Base-by-base conservation (phyloP, 2,797 vertebrate species). In the Lagocephalus sceleratus region DNA sequence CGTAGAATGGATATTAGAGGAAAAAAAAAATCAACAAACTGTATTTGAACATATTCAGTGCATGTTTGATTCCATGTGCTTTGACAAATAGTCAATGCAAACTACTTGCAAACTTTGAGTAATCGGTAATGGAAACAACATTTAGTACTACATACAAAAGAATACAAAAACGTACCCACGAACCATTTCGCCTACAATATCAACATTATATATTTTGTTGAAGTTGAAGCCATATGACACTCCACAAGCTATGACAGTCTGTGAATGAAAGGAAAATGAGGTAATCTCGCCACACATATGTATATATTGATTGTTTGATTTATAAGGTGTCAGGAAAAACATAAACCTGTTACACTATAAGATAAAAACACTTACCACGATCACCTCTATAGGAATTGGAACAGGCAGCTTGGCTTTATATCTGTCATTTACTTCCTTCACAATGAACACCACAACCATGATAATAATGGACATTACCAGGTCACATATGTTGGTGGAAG, bases 381-480 rank as follows among this genome's bases (percentile, higher is more conserved):
- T 77, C 45, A 94, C 87, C 71, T 98, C 96, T 2, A 98, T 94
- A 0, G 96, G 95, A 44, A 98, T 92, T 6, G 96, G 94, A 44
- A 93, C 72, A 1, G 94, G 94, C 29, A 98, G 88, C 73, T 94
- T 95, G 62, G 85, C 78, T 87, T 89, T 95, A 81, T 76, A 97
- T 68, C 62, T 88, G 20, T 98, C 90, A 0, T 94, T 98, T 29
- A 98, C 43, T 84, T 97, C 94, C 81, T 98, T 98, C 42, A 94
- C 88, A 5, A 83, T 60, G 1, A 91, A 94, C 55, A 96, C 94
- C 0, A 90, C 53, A 20, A 90, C 3, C 73, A 98, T 89, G 63
- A 97, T 91, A 40, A 94, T 6, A 14, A 96, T 59, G 20, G 94
- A 89, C 0, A 92, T 96, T 70, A 97, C 88, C 38, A 98, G 85